Evolutionary conservation across 2,797 vertebrate genomes (phyloP).

Genomic region (Danio albolineatus): DNA sequence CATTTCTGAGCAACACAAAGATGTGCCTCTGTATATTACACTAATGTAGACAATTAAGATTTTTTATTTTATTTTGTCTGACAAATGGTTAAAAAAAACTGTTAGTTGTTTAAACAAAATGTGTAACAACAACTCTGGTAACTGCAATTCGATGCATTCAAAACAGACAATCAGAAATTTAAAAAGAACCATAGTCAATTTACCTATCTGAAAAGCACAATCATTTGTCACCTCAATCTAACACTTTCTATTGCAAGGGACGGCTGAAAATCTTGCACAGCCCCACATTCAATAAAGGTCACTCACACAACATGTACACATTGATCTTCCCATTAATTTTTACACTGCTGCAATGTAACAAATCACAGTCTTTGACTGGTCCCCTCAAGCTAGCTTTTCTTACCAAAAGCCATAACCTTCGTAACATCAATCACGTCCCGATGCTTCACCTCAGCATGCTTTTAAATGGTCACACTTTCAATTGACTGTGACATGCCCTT

Average conservation of each 20-base stretch:
- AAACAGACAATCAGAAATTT: not conserved
- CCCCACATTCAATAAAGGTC: slow-evolving; percentile 59
- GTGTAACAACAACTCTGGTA: not conserved
- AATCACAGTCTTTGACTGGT: slow-evolving; percentile 69
- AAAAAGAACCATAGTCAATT: not conserved
- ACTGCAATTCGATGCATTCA: not conserved
- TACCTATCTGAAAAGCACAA: not conserved
- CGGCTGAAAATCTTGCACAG: slow-evolving; percentile 48
- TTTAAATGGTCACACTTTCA: slow-evolving; percentile 60
- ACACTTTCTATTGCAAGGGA: slow-evolving; percentile 20
- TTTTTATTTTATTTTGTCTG: not conserved
- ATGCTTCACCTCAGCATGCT: slow-evolving; percentile 41
- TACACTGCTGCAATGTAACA: slow-evolving; percentile 59
- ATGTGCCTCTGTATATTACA: not conserved
- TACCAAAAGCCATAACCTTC: slow-evolving; percentile 62
- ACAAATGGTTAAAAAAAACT: not conserved
- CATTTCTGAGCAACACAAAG: too few relatives aligned
- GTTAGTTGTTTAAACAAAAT: not conserved
- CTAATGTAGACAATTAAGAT: not conserved
- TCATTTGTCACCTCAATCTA: slow-evolving; percentile 19
- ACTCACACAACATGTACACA: slow-evolving; percentile 58
- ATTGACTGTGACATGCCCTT: slow-evolving; percentile 34
- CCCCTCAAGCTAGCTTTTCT: slow-evolving; percentile 68
- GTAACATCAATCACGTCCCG: slow-evolving; percentile 42
- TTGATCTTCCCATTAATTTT: slow-evolving; percentile 66